These are phyloP conservation scores for Myotis myotis DNA, from an alignment of 2,797 vertebrate species.

Conservation along the genomic window DNA sequence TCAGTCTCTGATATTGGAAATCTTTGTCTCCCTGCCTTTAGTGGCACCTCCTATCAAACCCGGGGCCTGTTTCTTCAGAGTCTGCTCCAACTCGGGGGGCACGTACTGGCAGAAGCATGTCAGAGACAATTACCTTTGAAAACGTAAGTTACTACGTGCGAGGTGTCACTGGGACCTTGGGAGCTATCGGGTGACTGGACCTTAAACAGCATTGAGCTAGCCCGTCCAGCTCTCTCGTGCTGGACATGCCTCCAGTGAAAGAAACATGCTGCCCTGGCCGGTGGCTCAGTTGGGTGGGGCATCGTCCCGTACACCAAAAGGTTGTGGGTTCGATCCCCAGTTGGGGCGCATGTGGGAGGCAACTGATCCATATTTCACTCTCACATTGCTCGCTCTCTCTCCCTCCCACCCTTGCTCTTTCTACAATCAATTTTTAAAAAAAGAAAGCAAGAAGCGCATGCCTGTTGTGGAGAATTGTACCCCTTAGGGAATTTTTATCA, in stretches of 20 bases:
- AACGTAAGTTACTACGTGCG: not conserved
- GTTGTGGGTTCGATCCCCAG: too few species aligned
- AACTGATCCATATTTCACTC: too few species aligned
- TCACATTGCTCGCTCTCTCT: too few species aligned
- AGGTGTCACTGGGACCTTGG: not conserved
- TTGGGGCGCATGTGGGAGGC: too few species aligned
- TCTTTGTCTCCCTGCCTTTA: conserved; percentile 13
- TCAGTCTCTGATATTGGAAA: not conserved
- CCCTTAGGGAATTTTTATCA: not conserved
- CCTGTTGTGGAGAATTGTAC: not conserved
- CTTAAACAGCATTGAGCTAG: not conserved
- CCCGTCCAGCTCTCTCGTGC: not conserved
- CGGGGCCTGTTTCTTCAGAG: not conserved
- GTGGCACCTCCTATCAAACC: not conserved
- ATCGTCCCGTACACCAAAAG: too few species aligned
- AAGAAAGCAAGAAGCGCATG: not conserved
- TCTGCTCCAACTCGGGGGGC: not conserved
- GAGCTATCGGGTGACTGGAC: not conserved
- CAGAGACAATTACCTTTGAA: not conserved
- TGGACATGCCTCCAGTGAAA: not conserved
- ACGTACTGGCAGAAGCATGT: not conserved
- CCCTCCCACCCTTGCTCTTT: too few species aligned
- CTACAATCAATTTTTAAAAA: too few species aligned
- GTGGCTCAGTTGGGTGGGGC: too few species aligned
- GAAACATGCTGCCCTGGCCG: too few species aligned